Evolutionary conservation across 2,113 vertebrate genomes (phyloP).

Genomic region (Nannobrachium achirus): DNA sequence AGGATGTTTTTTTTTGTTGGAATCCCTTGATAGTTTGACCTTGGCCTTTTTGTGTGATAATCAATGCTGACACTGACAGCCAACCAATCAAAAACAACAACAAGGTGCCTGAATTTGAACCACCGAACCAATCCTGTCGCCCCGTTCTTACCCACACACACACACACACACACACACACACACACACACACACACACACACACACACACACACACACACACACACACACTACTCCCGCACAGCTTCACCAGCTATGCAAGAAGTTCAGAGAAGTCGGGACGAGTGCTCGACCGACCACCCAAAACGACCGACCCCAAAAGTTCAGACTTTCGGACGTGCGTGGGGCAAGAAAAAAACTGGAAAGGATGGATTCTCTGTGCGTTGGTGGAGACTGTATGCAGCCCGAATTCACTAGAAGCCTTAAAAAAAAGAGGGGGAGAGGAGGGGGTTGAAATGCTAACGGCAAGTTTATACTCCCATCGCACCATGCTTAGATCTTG

Average conservation of each 20-base stretch:
- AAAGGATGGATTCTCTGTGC: constrained; percentile 54
- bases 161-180: background rate
- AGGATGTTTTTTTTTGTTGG: constrained; percentile 31
- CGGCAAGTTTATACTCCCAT: constrained; percentile 38
- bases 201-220: background rate
- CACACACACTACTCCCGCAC: constrained; percentile 57
- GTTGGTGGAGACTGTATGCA: constrained; percentile 77
- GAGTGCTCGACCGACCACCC: constrained; percentile 51
- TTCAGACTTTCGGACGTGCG: constrained; percentile 66
- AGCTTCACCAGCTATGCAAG: constrained; percentile 83
- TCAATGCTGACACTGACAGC: constrained; percentile 73
- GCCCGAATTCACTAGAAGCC: constrained; percentile 81
- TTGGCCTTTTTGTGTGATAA: constrained; percentile 71
- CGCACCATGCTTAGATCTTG: too few relatives aligned
- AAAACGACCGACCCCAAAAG: constrained; percentile 66
- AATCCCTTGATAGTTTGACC: constrained; percentile 47
- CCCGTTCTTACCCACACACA: background rate
- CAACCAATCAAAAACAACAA: constrained; percentile 71
- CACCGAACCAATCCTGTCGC: constrained; percentile 14
- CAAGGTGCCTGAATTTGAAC: constrained; percentile 77
- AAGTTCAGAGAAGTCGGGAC: constrained; percentile 57
- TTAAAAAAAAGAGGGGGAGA: constrained; percentile 64
- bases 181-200: constrained; percentile 1
- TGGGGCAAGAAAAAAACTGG: constrained; percentile 48
- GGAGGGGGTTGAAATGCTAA: constrained; percentile 53